Evolutionary conservation across 2,888 invertebrate species (phyloP), one percentile per base, ranked within the genome.

Genomic region (Drosophila longiperda): DNA sequence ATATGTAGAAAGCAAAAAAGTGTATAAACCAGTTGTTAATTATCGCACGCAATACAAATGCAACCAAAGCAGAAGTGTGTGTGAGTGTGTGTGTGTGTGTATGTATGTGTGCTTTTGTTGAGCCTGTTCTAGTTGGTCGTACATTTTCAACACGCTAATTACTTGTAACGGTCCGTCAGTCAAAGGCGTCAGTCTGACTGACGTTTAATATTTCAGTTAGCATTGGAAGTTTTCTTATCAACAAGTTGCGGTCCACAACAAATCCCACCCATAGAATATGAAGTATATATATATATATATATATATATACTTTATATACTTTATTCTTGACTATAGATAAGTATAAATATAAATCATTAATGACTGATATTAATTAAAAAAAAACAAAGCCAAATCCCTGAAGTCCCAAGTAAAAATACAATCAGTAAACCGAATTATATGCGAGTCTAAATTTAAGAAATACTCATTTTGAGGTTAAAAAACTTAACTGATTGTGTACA

Each of bases 31-130:
- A 70, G 87, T 83, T 79, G 82, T 87, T 84, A 80, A 84, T 87
- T 86, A 84, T 89, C 76, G 82, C 84, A 89, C 84, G 84, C 89
- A 88, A 84, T 78, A 70, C 81, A 79, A 85, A 71, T 73, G 66
- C 76, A 66, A 73, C 69, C 65, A 59, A 73, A 55, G 38, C 52
- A 66, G 45, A 64, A 59, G 65, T 59, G 64, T 79, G 50, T 53
- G 23, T 62, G 7, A 23, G 38, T 17, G 33, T 17, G 3, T 33
- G 49, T 34, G 12, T 52, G 53, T 36, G 34, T 55, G 20, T 40
- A 23, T 57, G 34, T 50, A 33, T 60, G 20, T 54, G 36, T 20
- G 12, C 9, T 26, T 42, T 26, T 40, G 71, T 61, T 66, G 57
- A 42, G 45, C 60, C 42, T 45, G 73, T 69, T 68, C 78, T 62